Percentiles rank a stretch among this genome's conserved stretches.
Conservation (phyloP, 2,888 invertebrate species). For the Plagodis pulveraria region DNA sequence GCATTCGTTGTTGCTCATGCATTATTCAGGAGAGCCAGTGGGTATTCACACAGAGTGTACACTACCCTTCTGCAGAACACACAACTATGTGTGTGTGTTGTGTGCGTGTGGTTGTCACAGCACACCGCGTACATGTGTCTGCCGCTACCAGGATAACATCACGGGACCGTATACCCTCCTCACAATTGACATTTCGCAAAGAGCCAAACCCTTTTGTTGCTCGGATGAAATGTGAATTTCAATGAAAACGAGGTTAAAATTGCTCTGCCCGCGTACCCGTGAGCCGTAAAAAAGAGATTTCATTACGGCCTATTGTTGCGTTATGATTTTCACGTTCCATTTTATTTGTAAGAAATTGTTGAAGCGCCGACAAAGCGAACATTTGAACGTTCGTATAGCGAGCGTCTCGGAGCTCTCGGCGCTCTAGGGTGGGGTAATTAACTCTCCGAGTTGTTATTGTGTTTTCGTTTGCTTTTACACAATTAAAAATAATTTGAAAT, state of each 20-base stretch:
- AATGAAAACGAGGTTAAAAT: conserved; percentile 79
- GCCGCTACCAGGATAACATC: conserved; percentile 57
- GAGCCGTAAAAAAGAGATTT: conserved; percentile 70
- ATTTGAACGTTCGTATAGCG: conserved; percentile 61
- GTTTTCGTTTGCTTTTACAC: conserved; percentile 75
- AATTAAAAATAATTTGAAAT: conserved; percentile 82
- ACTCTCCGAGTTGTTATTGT: conserved; percentile 63
- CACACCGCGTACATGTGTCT: conserved; percentile 56
- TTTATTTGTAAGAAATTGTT: conserved; percentile 66
- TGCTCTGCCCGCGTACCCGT: conserved; percentile 66
- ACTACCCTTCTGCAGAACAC: conserved; percentile 13
- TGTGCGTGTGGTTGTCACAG: conserved; percentile 54
- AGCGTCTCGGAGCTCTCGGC: conserved; percentile 54
- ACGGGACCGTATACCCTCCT: conserved; percentile 61
- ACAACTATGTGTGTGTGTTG: conserved; percentile 34
- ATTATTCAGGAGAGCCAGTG: conserved; percentile 71
- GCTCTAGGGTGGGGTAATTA: conserved; percentile 67
- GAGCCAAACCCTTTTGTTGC: conserved; percentile 73
- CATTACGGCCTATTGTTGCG: conserved; percentile 75
- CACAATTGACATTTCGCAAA: conserved; percentile 77
- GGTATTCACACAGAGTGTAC: conserved; percentile 44
- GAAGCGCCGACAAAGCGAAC: conserved; percentile 51
- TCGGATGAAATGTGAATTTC: conserved; percentile 77
- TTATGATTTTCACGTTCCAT: conserved; percentile 74
- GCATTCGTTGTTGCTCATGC: conserved; percentile 75